Conservation (phyloP, 2,797 vertebrate genomes). For the Simalia tracyae region DNA sequence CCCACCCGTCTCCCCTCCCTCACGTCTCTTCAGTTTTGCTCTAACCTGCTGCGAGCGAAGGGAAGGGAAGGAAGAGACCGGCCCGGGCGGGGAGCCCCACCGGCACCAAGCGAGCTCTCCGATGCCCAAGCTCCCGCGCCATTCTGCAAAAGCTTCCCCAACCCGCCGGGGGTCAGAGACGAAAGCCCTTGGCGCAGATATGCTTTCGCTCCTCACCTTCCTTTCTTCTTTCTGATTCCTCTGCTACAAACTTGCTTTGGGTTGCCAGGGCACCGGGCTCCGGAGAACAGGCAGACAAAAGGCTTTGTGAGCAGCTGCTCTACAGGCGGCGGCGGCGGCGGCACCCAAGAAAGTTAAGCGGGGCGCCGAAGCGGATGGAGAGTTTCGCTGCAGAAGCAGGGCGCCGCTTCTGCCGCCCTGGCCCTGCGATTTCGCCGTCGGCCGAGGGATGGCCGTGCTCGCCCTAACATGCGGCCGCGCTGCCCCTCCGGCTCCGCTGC, state of each 20-base stretch:
- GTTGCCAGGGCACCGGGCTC: neutral
- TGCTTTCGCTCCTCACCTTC: neutral
- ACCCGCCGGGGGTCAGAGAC: neutral
- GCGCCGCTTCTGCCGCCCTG: neutral
- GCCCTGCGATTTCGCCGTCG: conserved; percentile 7
- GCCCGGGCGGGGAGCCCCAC: neutral
- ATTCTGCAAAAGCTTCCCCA: neutral
- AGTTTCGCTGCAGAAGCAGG: neutral
- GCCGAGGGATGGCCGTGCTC: conserved; percentile 52
- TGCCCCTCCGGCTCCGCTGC: neutral
- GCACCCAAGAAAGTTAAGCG: neutral
- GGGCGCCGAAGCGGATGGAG: conserved; percentile 34
- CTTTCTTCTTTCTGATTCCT: neutral
- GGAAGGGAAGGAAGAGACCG: neutral
- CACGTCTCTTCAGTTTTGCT: neutral
- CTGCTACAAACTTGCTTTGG: neutral
- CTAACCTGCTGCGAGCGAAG: neutral
- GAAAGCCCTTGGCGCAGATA: neutral
- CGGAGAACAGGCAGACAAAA: conserved; percentile 3
- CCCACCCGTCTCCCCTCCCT: neutral
- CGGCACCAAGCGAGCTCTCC: neutral
- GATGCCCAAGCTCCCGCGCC: neutral
- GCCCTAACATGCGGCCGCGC: conserved; percentile 62
- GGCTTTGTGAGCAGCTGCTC: conserved; percentile 21
- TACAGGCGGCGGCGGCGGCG: conserved; percentile 6